Evolutionary conservation across 2,113 vertebrate species (phyloP).

Genomic region (Felis catus): DNA sequence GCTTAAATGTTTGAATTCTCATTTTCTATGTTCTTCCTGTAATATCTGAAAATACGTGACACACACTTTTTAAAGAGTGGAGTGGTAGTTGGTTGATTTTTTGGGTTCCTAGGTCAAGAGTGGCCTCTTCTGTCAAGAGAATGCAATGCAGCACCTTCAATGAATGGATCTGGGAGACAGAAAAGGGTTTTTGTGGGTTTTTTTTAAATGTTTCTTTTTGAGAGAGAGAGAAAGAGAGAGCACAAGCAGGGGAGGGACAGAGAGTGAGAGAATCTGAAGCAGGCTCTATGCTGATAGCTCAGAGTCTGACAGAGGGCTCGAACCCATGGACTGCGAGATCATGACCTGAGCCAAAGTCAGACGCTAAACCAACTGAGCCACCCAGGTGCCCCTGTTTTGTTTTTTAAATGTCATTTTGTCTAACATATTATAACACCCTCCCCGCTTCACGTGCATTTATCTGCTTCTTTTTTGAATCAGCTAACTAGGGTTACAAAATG

Average conservation of each 20-base stretch:
- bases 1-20: background rate
- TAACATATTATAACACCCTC: background rate
- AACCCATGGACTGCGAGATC: too few relatives aligned
- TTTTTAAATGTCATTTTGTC: background rate
- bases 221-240: too few relatives aligned
- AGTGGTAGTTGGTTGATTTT: background rate
- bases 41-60: background rate
- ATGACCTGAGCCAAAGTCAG: too few relatives aligned
- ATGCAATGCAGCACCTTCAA: background rate
- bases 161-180: background rate
- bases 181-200: accelerated
- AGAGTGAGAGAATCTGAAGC: too few relatives aligned
- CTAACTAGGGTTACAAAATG: background rate
- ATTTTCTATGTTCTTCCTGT: background rate
- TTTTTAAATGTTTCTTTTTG: background rate
- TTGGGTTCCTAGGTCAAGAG: background rate
- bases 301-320: too few relatives aligned
- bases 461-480: background rate
- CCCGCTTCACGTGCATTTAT: accelerated
- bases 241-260: too few relatives aligned
- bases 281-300: too few relatives aligned
- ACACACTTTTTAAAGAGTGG: background rate
- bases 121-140: conserved; percentile 31
- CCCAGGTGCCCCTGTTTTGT: too few relatives aligned
- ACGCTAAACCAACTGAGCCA: too few relatives aligned